Base-by-base conservation (phyloP, 2,797 vertebrate genomes). In the Bradypodion pumilum region DNA sequence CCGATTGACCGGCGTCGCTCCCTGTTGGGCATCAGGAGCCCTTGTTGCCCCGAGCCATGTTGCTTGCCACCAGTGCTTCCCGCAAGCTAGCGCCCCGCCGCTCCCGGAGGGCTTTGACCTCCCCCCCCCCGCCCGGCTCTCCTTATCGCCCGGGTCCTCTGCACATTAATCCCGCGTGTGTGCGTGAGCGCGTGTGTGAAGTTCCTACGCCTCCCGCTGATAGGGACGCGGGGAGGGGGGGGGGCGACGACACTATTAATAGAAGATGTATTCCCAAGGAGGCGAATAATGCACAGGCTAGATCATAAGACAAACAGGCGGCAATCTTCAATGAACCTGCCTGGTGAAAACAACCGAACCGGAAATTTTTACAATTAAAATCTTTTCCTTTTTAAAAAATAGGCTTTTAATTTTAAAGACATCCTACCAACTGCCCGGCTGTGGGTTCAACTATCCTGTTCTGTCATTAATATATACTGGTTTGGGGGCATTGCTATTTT, bases 191-290 rank as follows among this genome's bases (percentile, higher is more conserved):
- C 5, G 60, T 21, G n/a, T 72, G 78, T 90, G 88, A 93, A 93
- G 91, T 92, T 93, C 84, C 40, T 42, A n/a, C n/a, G 74, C 70
- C 0, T 63, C 75, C 42, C 74, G n/a, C 32, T 40, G 81, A 72
- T 42, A 70, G n/a, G 13, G 46, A 63, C 10, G 56, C 5, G 49
- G 49, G n/a, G n/a, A n/a, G n/a, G n/a, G n/a, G n/a, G n/a, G n/a
- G n/a, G n/a, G n/a, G n/a, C n/a, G n/a, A n/a, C n/a, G n/a, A n/a
- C 19, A 25, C 13, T 77, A 79, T 62, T 15, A 25, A 37, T n/a
- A 68, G 27, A 73, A 56, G 52, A 59, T n/a, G n/a, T 13, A 66
- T 68, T 44, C 83, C 23, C 12, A 5, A 80, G 29, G 68, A 85
- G 56, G 13, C 7, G 15, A 29, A 66, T 5, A 21, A 15, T 42